Base-by-base conservation (phyloP, 2,888 invertebrate genomes). In the Parnassius glacialis region DNA sequence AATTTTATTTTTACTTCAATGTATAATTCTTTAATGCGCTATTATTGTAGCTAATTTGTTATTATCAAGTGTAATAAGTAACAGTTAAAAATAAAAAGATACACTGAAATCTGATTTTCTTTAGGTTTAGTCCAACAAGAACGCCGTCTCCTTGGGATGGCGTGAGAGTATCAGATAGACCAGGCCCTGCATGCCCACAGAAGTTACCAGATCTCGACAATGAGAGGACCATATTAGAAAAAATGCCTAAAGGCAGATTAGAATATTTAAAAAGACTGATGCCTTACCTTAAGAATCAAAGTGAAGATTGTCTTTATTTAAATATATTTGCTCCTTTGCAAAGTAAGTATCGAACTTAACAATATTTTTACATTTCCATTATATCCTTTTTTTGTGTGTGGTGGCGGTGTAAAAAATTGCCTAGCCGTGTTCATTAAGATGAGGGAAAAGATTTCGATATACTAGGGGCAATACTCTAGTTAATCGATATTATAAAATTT, bases 281-380 rank as follows among this genome's bases (percentile, higher is more conserved):
- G 84, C 97, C 97, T 72, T 95, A 96, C 92, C 94, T 99, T 84
- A 94, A 94, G 88, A 96, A 98, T 90, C 98, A 99, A 93, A 97
- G 96, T 84, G 99, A 99, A 93, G 98, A 99, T 93, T 99, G 99
- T 85, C 95, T 99, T 72, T 98, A 97, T 90, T 94, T 99, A 85
- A 99, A 99, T 92, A 95, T 99, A 83, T 99, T 98, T 92, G 96
- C 97, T 52, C 99, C 99, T 65, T 95, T 96, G 78, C 96, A 96
- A 95, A 97, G 98, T 98, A 92, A 94, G 94, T 91, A 74, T 57
- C 53, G 7, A 34, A 5, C 7, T 34, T 34, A 34, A 7, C 34
- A 34, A 34, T 0, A 7, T 34, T 34, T 7, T 7, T 34, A 34
- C 1, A 34, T 34, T 7, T 7, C 7, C 7, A 34, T 34, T 34